phyloP scores from a whole-genome alignment of 2,113 vertebrate genomes.

The Dipodomys ordii region DNA sequence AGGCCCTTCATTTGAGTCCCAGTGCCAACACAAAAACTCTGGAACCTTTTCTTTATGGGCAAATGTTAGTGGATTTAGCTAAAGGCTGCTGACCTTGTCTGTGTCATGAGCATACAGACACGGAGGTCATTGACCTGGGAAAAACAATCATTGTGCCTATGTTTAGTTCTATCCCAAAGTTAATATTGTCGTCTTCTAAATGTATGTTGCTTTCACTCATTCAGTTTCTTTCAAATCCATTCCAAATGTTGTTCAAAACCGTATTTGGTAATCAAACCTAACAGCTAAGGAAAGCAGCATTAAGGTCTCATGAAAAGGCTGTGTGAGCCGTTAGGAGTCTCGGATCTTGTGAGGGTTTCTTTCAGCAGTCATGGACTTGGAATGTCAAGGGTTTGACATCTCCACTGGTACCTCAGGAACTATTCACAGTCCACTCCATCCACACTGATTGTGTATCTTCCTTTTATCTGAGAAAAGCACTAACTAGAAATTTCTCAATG shows the following conservation, averaged over 20 bases:
- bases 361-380: not conserved
- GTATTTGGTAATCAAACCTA: not conserved
- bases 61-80: not conserved
- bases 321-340: not conserved
- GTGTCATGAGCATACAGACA: not conserved
- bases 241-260: not conserved
- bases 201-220: not conserved
- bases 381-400: not conserved
- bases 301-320: not conserved
- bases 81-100: not conserved
- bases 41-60: not conserved
- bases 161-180: not conserved
- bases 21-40: too few species aligned
- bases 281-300: not conserved
- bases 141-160: not conserved
- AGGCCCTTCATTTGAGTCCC: too few species aligned
- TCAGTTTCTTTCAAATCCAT: not conserved
- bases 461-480: not conserved
- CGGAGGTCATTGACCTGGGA: not conserved
- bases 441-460: not conserved
- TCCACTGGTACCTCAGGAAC: not conserved
- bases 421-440: not conserved
- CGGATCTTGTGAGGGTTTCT: not conserved
- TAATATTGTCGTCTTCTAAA: not conserved
- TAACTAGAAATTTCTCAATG: not conserved